Base-by-base conservation (phyloP, 2,113 vertebrate genomes). In the Scomber colias region DNA sequence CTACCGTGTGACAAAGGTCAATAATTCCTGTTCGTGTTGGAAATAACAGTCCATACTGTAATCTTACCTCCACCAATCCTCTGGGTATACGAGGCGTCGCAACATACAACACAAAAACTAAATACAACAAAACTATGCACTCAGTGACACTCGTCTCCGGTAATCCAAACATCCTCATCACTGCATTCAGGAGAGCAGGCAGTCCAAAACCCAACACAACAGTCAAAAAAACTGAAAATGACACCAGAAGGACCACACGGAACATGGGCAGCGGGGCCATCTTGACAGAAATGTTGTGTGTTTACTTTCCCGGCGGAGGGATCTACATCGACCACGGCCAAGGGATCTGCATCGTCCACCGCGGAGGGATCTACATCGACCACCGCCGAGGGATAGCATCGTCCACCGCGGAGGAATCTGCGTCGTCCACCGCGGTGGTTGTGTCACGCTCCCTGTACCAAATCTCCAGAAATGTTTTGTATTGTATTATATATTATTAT, bases 61-160 rank as follows among this genome's bases (percentile, higher is more conserved):
- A 19, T 17, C 1, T 69, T 92, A 96, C 96, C 92, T 95, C 89
- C 51, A 95, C 83, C 24, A 86, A 57, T 27, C 95, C 96, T 72
- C 96, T 91, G 0, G 94, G 94, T 11, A 96, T 55, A 0, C 90
- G 78, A n/a, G 95, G 94, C 51, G 90, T 86, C 30, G 94, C 94
- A 11, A 92, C 79, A 16, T 89, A 94, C 64, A 94, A 3, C 30
- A 96, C 94, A 55, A 95, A 95, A 5, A 88, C 5, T 17, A 87
- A 80, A 73, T 96, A 95, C 0, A 94, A 3, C 51, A 82, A 56
- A 0, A 95, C 95, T 11, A 96, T 93, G 49, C 94, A 89, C 75
- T 95, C 94, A 2, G 94, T 88, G 0, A 93, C 93, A 2, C 86
- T 93, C 1, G 92, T 91, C 65, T 92, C 91, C 13, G 91, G 89